Evolutionary conservation across 2,797 vertebrate genomes (phyloP), one percentile per base, ranked within the genome.

Genomic region (Valencia hispanica): DNA sequence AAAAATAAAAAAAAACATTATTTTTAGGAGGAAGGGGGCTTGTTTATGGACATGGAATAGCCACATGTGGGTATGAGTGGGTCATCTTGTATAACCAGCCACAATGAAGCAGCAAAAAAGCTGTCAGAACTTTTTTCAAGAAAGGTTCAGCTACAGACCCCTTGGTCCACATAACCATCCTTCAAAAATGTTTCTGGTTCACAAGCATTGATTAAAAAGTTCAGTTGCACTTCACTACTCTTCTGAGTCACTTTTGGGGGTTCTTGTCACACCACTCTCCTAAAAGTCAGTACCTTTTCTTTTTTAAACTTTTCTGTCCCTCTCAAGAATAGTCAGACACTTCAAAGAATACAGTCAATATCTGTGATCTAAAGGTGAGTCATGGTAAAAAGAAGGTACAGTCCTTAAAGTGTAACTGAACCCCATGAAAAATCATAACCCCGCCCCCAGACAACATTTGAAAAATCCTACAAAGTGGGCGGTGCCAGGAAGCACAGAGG

Each of bases 241-340:
- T 34, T 75, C 61, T 59, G 18, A 63, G 30, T 75, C 61, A 65
- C 18, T 65, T 65, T 65, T 34, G 32, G 14, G 15, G 63, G n/a
- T 3, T 43, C 15, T 65, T 27, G n/a, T 55, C 18, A 30, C 22
- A 50, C 30, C 61, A 39, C 55, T 55, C 20, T 73, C 2, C 30
- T 25, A 47, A 32, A 12, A 34, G 27, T 47, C 20, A 22, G 39
- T 68, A 68, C 39, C 22, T 68, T 66, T 43, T 43, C 2, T 27
- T 68, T 59, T n/a, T 43, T 68, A 27, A 22, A 39, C 22, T 65
- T 65, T 36, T 36, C 32, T 65, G 17, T 9, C 43, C 55, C 18
- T 61, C 30, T 63, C 27, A 47, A 45, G 10, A 45, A 57, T 32
- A n/a, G 12, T 43, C 65, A 43, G 39, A 5, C 36, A 43, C 50